Conservation (phyloP, 2,797 vertebrate genomes). For the Danio kyathit region DNA sequence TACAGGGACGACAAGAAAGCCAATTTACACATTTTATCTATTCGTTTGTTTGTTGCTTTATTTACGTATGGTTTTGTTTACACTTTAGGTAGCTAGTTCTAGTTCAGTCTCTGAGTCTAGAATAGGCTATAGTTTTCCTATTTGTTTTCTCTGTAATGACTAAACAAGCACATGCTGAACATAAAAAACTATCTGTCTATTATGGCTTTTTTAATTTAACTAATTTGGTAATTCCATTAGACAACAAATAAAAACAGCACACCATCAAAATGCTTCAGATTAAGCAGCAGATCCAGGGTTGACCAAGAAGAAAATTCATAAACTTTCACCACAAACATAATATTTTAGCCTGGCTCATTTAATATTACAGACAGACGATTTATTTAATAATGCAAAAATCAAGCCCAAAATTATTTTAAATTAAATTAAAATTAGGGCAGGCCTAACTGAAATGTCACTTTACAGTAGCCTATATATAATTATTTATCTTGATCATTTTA, state of each 20-base stretch:
- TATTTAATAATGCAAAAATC: no score
- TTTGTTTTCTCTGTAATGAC: slow-evolving; percentile 2
- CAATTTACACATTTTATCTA: background rate
- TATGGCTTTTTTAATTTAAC: background rate
- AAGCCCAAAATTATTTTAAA: no score
- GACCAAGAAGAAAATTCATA: no score
- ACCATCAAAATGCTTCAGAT: background rate
- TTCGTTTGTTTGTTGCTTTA: background rate
- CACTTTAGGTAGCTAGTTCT: background rate
- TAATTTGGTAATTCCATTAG: background rate
- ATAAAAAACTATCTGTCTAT: background rate
- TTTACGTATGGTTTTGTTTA: background rate
- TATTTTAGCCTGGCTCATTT: no score
- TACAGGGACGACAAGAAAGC: background rate
- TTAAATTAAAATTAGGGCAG: no score
- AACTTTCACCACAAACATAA: no score
- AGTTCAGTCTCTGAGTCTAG: background rate
- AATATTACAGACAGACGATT: no score
- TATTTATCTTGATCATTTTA: no score
- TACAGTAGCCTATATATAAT: no score
- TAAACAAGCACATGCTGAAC: slow-evolving; percentile 1
- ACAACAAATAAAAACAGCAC: slow-evolving; percentile 5
- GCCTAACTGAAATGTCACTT: no score
- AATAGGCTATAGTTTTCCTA: background rate
- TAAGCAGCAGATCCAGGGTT: background rate